Evolutionary conservation across 2,888 invertebrate species (phyloP).

Genomic region (Pristionchus entomophagus): DNA sequence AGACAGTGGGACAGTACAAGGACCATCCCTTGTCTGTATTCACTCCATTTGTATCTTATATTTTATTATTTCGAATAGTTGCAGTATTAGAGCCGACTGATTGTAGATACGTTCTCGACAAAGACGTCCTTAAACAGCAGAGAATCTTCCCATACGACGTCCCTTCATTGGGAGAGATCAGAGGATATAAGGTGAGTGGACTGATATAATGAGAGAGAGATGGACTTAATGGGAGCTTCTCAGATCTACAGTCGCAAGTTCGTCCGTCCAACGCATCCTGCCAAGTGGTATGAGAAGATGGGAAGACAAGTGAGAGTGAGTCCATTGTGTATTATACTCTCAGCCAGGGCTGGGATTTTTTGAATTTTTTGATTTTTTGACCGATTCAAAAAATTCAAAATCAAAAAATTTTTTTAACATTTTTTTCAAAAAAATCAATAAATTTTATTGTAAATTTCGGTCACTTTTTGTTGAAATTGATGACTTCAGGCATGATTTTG

Average conservation of each 20-base stretch:
- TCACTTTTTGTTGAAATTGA: too few relatives aligned
- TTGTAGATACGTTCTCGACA: conserved; percentile 83
- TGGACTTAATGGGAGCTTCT: conserved; percentile 14
- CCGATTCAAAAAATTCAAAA: too few relatives aligned
- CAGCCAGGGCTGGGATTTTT: too few relatives aligned
- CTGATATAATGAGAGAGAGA: too few relatives aligned
- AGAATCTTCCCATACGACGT: conserved; percentile 85
- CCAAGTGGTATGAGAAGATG: conserved; percentile 94
- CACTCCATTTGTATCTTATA: background rate
- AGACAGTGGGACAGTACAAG: conserved; percentile 10
- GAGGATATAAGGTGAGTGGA: conserved; percentile 39
- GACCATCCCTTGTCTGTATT: conserved; percentile 41
- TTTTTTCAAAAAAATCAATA: too few relatives aligned
- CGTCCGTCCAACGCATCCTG: conserved; percentile 87
- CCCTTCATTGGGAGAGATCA: background rate
- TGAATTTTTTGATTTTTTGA: too few relatives aligned
- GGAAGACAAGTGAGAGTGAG: conserved; percentile 86
- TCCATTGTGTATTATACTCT: background rate
- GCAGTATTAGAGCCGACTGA: background rate
- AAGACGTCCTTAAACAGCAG: conserved; percentile 95
- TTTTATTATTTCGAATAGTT: background rate
- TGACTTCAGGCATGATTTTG: too few relatives aligned
- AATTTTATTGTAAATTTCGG: too few relatives aligned
- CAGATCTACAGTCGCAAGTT: conserved; percentile 89
- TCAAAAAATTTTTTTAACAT: background rate